These are phyloP conservation scores for Hiodon tergisus DNA, from an alignment of 2,113 vertebrate genomes.

Conservation along the genomic window DNA sequence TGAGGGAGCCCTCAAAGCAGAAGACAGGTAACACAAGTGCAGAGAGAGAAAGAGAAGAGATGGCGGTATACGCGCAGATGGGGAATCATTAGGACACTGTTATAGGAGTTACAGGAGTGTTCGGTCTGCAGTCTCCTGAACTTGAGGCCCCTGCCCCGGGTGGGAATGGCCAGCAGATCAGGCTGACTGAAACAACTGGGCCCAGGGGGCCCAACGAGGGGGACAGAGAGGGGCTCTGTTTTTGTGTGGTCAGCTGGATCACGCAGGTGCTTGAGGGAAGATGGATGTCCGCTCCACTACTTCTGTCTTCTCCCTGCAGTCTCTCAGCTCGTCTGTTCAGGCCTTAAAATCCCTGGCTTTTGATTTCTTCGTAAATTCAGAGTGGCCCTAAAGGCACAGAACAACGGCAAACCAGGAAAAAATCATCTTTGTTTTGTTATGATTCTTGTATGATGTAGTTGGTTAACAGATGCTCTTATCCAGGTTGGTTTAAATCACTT, in stretches of 20 bases:
- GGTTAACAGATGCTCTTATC: no score
- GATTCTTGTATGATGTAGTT: not conserved
- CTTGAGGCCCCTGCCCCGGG: slow-evolving; percentile 9
- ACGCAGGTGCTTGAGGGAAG: slow-evolving; percentile 18
- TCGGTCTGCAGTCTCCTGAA: not conserved
- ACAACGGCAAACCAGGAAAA: not conserved
- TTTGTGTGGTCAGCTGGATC: slow-evolving; percentile 21
- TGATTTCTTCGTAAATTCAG: not conserved
- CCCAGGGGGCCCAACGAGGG: not conserved
- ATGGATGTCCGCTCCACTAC: not conserved
- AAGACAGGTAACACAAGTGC: no score
- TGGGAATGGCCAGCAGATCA: slow-evolving; percentile 17
- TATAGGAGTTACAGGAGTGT: not conserved
- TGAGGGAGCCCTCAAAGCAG: no score
- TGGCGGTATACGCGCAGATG: not conserved
- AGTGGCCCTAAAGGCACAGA: not conserved
- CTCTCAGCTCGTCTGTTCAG: not conserved
- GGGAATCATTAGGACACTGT: no score
- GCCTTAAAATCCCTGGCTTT: not conserved
- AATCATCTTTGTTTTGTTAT: not conserved
- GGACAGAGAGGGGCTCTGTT: slow-evolving; percentile 21
- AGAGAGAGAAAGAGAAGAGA: not conserved
- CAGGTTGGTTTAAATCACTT: no score
- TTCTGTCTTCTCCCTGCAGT: not conserved
- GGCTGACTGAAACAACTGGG: not conserved